Conservation (phyloP, 2,797 vertebrate genomes). For the Thamnophis elegans region DNA sequence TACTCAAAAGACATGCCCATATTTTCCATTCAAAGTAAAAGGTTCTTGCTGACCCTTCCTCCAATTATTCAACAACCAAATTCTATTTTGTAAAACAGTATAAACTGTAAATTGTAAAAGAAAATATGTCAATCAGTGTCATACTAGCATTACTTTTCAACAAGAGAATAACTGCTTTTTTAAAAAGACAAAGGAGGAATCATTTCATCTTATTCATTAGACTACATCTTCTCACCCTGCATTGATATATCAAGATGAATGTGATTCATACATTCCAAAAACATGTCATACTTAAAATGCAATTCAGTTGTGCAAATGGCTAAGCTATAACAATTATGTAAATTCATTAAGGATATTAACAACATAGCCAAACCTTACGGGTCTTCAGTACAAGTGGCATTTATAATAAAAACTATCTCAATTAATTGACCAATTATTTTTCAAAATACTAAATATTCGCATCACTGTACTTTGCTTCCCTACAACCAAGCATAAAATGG, state of each 20-base stretch:
- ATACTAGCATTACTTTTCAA: background rate
- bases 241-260: background rate
- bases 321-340: slow-evolving; percentile 1
- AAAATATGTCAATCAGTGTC: background rate
- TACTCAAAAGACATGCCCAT: background rate
- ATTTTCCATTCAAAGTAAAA: background rate
- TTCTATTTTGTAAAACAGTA: background rate
- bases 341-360: slow-evolving; percentile 20
- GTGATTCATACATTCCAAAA: background rate
- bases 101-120: background rate
- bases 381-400: background rate
- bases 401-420: background rate
- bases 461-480: background rate
- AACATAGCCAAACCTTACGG: slow-evolving; percentile 19
- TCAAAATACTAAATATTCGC: background rate
- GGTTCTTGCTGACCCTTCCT: background rate
- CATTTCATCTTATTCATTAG: background rate
- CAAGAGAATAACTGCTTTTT: slow-evolving; percentile 12
- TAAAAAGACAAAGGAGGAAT: slow-evolving; percentile 20
- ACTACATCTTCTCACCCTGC: slow-evolving; percentile 16
- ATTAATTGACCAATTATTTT: background rate
- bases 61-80: background rate
- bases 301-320: background rate
- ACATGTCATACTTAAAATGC: background rate
- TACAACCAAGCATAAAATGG: background rate